phyloP scores from a whole-genome alignment of 2,888 invertebrate species.

The Hanleya hanleyi region DNA sequence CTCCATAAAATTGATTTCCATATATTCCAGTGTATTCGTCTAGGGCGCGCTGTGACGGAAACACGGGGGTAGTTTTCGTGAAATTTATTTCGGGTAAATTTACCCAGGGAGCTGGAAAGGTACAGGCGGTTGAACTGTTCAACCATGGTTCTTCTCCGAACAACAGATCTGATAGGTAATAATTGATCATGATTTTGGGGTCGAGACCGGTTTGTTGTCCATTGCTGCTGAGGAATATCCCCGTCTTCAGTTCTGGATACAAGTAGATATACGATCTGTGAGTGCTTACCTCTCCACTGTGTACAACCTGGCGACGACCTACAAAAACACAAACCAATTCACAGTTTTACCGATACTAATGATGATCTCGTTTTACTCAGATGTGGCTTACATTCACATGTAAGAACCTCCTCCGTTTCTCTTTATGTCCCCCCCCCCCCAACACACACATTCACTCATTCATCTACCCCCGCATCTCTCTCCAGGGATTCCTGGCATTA shows the following conservation, averaged over 20 bases:
- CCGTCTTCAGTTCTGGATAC: slow-evolving; percentile 62
- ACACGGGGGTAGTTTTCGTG: background rate
- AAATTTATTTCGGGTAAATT: background rate
- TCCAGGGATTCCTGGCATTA: too few relatives aligned
- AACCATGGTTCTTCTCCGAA: slow-evolving; percentile 63
- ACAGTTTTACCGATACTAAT: too few relatives aligned
- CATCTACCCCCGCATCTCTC: too few relatives aligned
- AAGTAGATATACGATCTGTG: slow-evolving; percentile 67
- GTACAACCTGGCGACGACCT: slow-evolving; percentile 67
- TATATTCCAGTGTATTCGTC: background rate
- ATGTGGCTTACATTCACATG: too few relatives aligned
- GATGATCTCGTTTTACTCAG: too few relatives aligned
- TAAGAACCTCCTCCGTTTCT: background rate
- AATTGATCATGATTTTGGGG: slow-evolving; percentile 50
- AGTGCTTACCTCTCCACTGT: slow-evolving; percentile 67
- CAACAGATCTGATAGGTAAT: slow-evolving; percentile 60
- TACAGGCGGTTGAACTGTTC: slow-evolving; percentile 60
- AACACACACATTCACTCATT: too few relatives aligned
- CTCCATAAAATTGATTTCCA: background rate
- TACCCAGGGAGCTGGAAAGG: slow-evolving; percentile 63
- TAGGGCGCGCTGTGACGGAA: background rate
- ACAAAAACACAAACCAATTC: too few relatives aligned
- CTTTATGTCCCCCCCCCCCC: background rate
- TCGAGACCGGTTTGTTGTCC: slow-evolving; percentile 50
- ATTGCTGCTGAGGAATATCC: slow-evolving; percentile 64